Conservation (phyloP, 2,113 vertebrate species). For the Pionites leucogaster region DNA sequence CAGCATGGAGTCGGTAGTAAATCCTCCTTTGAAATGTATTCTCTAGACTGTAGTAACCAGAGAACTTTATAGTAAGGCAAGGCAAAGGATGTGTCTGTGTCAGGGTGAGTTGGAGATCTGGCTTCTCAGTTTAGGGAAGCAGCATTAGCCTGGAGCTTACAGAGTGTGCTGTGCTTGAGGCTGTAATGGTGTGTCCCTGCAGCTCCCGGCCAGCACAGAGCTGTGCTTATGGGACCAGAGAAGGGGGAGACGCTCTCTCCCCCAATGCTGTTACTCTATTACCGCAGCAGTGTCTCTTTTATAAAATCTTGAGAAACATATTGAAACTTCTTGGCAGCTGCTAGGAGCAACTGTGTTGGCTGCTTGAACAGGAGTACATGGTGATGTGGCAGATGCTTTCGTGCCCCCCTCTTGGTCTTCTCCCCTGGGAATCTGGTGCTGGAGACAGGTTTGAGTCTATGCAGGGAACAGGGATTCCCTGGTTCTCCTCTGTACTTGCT, state of each 20-base stretch:
- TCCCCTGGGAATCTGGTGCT: not conserved
- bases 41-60: not conserved
- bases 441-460: not conserved
- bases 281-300: not conserved
- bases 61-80: not conserved
- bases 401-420: not conserved
- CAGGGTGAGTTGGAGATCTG: not conserved
- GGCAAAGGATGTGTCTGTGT: not conserved
- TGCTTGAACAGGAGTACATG: accelerated
- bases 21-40: not conserved
- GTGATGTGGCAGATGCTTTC: not conserved
- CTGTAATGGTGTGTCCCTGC: not conserved
- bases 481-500: not conserved
- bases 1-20: constrained; percentile 21
- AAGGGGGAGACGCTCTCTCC: not conserved
- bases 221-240: accelerated
- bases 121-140: not conserved
- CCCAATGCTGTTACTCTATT: not conserved
- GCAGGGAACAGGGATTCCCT: not conserved
- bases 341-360: not conserved
- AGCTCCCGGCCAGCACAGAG: not conserved
- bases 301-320: not conserved
- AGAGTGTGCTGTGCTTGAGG: not conserved
- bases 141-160: not conserved
- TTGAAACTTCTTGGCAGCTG: not conserved